A percentile compares a stretch with the other conserved stretches of the same genome.
phyloP scores from a whole-genome alignment of 2,797 vertebrate genomes.

The Hybognathus amarus region DNA sequence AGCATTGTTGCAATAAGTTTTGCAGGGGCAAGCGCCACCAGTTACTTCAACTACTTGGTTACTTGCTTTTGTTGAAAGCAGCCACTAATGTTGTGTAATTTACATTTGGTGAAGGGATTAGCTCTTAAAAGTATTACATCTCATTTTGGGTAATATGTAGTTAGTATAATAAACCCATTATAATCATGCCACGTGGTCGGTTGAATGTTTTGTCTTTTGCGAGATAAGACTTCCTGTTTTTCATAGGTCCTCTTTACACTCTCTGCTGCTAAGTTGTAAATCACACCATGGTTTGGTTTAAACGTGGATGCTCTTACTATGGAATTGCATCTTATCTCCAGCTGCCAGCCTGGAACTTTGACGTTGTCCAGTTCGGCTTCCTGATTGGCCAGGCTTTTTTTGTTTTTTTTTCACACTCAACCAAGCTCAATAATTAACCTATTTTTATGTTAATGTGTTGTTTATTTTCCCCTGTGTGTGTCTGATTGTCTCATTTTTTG shows the following conservation, averaged over 20 bases:
- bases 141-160: not conserved
- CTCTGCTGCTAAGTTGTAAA: slow-evolving; percentile 18
- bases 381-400: slow-evolving; percentile 9
- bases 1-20: not conserved
- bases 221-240: slow-evolving; percentile 13
- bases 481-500: not conserved
- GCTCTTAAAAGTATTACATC: not conserved
- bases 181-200: not conserved
- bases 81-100: not conserved
- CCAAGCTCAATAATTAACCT: not conserved
- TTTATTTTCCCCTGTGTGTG: slow-evolving; percentile 15
- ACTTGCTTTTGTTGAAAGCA: slow-evolving; percentile 2
- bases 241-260: not conserved
- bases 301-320: not conserved
- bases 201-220: not conserved
- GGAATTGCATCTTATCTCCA: slow-evolving; percentile 54
- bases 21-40: not conserved
- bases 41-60: not conserved
- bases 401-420: slow-evolving; percentile 4
- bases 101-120: not conserved
- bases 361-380: slow-evolving; percentile 41
- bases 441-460: not conserved
- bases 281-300: not conserved
- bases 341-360: slow-evolving; percentile 45
- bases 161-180: not conserved